Evolutionary conservation across 2,797 vertebrate genomes (phyloP), one percentile per base, ranked within the genome.

Genomic region (Ambastaia sidthimunki): DNA sequence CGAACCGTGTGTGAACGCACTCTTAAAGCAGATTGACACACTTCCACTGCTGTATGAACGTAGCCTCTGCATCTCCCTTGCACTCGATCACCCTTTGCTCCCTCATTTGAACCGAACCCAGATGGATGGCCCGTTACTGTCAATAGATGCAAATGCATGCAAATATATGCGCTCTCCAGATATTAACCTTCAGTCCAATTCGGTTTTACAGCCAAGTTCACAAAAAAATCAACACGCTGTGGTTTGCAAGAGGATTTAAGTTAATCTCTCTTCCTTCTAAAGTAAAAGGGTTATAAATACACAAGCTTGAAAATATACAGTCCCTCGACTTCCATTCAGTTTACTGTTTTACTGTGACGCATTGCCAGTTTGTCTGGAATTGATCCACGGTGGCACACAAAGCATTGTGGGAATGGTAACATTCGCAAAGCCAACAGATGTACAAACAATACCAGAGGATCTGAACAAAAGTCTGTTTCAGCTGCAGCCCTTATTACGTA

Each of bases 401-500:
- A 55, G 68, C 81, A 83, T 81, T 76, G 71, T 65, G 52, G 52
- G 21, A 62, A 52, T 34, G 47, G 74, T 74, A 52, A 79, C 55
- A 47, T 70, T 71, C 48, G 82, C 70, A 85, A 83, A 83, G 68
- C 79, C 82, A 79, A 80, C 84, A 85, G 82, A 82, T 87, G 80
- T 60, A 41, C 34, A 25, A 78, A 71, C 77, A 82, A 78, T 55
- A 72, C 50, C 50, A 71, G 69, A 57, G 55, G 59, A 80, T 78
- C 69, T 48, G 55, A 70, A 65, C 31, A 69, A 80, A 73, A 65
- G 52, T 72, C 23, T 13, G 57, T 78, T 75, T 76, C 82, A 78
- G 74, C 80, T 62, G 70, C 48, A 80, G 74, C 13, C 25, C 31
- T 90, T 89, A 86, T 88, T 87, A 85, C 62, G 85, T 57, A 71